Evolutionary conservation across 1,140 invertebrate genomes (phyloP).

Genomic region (Physella acuta): DNA sequence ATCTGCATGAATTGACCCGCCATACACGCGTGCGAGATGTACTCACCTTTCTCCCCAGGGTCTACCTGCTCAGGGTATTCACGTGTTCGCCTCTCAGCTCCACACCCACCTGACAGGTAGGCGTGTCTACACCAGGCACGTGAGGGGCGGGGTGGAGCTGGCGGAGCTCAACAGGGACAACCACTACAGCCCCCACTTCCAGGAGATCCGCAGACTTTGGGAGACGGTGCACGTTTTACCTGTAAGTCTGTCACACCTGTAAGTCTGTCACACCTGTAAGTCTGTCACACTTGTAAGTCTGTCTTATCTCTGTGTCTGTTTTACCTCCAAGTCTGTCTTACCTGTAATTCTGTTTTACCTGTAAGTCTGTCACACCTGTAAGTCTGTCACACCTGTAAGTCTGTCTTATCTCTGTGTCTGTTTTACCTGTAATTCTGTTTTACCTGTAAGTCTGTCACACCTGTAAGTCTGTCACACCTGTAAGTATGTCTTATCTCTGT

Average conservation of each 20-base stretch:
- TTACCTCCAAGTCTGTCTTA: background rate
- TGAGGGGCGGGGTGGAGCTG: conserved; percentile 74
- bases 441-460: no score
- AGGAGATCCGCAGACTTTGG: conserved; percentile 89
- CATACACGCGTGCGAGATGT: no score
- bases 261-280: conserved; percentile 78
- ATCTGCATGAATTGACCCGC: no score
- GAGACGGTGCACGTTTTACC: conserved; percentile 78
- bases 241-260: conserved; percentile 83
- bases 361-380: no score
- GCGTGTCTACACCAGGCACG: conserved; percentile 77
- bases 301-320: background rate
- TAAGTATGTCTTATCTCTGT: no score
- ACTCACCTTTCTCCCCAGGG: conserved; percentile 64
- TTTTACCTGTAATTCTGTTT: no score
- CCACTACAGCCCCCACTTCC: conserved; percentile 97
- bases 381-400: no score
- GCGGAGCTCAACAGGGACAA: conserved; percentile 86
- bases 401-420: no score
- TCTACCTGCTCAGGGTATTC: conserved; percentile 80
- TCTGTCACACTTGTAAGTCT: conserved; percentile 77
- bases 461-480: no score
- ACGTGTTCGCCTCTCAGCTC: conserved; percentile 92
- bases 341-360: background rate
- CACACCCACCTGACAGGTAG: conserved; percentile 92